phyloP scores from a whole-genome alignment of 30 jellyfish, hydroid and myxozoan genomes.

The Sanderia malayensis region DNA sequence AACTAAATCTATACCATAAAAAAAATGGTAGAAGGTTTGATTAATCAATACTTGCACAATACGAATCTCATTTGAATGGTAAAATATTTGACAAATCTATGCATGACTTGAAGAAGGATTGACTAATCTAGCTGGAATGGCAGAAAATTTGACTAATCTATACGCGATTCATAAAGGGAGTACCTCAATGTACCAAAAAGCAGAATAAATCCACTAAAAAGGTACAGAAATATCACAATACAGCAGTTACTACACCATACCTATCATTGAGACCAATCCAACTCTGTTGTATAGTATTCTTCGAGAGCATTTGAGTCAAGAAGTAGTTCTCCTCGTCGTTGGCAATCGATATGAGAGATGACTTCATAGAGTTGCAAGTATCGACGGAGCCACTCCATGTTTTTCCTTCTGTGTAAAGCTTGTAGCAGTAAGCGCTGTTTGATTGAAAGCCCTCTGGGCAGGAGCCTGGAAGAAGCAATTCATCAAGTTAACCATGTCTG shows the following conservation, averaged over 20 bases:
- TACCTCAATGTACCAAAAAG: too few species aligned
- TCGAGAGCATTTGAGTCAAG: conserved; percentile 65
- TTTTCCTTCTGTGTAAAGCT: conserved; percentile 73
- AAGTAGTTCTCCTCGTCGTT: conserved; percentile 85
- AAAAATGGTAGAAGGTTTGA: too few species aligned
- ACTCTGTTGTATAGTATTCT: conserved; percentile 68
- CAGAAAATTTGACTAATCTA: too few species aligned
- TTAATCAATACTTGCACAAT: too few species aligned
- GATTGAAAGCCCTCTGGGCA: conserved; percentile 98
- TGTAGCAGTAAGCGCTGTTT: conserved; percentile 80
- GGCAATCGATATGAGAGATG: conserved; percentile 87
- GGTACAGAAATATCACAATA: background rate
- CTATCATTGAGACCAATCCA: conserved; percentile 96
- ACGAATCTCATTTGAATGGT: too few species aligned
- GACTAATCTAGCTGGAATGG: too few species aligned
- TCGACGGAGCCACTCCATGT: conserved; percentile 91
- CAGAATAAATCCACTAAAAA: background rate
- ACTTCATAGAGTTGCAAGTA: conserved; percentile 76
- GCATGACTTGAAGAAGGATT: too few species aligned
- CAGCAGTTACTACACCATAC: conserved; percentile 34
- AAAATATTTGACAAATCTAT: too few species aligned
- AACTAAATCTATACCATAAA: too few species aligned
- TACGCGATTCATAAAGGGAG: too few species aligned
- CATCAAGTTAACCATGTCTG: too few species aligned
- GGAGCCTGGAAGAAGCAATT: conserved; percentile 45